Conservation (phyloP, 1,140 invertebrate species). For the Temnothorax nylanderi region DNA sequence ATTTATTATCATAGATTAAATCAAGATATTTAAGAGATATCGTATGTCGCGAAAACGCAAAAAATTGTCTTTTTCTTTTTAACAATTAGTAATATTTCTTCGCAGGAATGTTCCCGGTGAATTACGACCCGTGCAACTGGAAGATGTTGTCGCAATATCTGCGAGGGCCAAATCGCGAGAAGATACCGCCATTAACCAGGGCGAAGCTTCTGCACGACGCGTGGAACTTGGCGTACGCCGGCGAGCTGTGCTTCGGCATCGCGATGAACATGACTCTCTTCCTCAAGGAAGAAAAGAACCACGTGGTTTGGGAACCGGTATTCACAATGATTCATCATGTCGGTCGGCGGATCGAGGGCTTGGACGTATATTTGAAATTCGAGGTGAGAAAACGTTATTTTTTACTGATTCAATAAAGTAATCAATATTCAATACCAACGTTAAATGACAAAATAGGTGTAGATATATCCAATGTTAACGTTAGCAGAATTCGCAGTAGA, state of each 20-base stretch:
- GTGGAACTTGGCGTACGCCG: constrained; percentile 92
- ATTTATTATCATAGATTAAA: neutral
- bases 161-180: constrained; percentile 84
- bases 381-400: constrained; percentile 84
- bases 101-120: constrained; percentile 92
- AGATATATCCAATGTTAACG: neutral
- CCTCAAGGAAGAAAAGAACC: constrained; percentile 89
- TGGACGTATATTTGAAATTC: constrained; percentile 89
- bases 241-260: constrained; percentile 89
- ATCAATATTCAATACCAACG: neutral
- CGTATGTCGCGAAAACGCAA: neutral
- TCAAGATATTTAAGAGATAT: neutral
- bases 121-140: constrained; percentile 94
- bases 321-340: constrained; percentile 93
- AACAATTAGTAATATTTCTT: neutral
- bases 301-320: constrained; percentile 91
- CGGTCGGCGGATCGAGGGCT: constrained; percentile 89
- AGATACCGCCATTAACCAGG: constrained; percentile 90
- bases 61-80: neutral
- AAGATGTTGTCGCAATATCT: constrained; percentile 89
- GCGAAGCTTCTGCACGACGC: constrained; percentile 92
- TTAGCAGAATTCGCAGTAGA: neutral
- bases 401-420: neutral
- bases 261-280: constrained; percentile 92
- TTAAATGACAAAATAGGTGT: neutral